These are phyloP conservation scores for Heloderma charlesbogerti DNA, from an alignment of 2,113 vertebrate species.

Conservation along the genomic window DNA sequence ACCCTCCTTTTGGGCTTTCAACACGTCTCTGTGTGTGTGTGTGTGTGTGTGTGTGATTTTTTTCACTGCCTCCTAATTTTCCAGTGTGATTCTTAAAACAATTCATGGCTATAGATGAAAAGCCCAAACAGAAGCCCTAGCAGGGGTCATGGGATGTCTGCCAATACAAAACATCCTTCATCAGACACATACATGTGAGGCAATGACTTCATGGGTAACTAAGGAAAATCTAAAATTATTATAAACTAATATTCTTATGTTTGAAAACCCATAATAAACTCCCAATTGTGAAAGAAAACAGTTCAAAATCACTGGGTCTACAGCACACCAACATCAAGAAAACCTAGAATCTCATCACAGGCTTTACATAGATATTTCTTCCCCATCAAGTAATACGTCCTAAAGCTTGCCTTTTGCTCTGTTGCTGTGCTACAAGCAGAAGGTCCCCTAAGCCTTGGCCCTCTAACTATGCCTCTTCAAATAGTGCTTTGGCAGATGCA, in stretches of 20 bases:
- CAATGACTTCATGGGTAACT: neutral
- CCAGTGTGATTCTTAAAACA: neutral
- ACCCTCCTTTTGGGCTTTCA: neutral
- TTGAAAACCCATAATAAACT: neutral
- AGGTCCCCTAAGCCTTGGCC: neutral
- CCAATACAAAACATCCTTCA: neutral
- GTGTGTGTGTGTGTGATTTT: too few species aligned
- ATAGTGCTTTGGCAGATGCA: neutral
- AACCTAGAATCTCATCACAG: constrained; percentile 4
- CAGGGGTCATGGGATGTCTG: neutral
- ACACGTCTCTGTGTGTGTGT: neutral
- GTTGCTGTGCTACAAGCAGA: neutral
- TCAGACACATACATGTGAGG: neutral
- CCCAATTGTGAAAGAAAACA: neutral
- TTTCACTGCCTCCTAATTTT: constrained; percentile 8
- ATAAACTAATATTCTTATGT: neutral
- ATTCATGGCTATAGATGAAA: neutral
- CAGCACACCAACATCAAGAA: neutral
- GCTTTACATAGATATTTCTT: neutral
- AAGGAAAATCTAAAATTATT: neutral
- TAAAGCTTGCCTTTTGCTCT: neutral
- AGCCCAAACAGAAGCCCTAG: neutral
- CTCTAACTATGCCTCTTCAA: neutral
- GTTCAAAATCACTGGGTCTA: neutral
- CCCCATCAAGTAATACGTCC: neutral